phyloP scores from a whole-genome alignment of 1,140 invertebrate genomes.

The Danaus melanippus region DNA sequence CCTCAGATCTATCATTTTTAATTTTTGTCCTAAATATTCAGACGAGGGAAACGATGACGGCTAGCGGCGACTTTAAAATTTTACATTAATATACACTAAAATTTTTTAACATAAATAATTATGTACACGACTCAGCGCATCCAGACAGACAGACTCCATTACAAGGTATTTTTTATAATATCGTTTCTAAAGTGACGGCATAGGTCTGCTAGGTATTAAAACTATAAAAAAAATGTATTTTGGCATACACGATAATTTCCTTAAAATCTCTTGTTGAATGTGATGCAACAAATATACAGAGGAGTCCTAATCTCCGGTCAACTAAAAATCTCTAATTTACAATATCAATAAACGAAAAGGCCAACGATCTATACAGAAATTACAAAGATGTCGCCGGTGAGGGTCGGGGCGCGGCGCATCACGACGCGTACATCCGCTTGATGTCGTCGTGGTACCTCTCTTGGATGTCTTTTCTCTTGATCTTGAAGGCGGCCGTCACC shows the following conservation, averaged over 20 bases:
- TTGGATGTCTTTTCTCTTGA: constrained; percentile 96
- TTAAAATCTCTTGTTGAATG: constrained; percentile 17
- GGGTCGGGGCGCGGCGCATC: constrained; percentile 63
- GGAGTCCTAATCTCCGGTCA: constrained; percentile 7
- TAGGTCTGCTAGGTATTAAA: too few species aligned
- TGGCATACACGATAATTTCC: constrained; percentile 20
- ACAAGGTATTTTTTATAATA: constrained; percentile 3
- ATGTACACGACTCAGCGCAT: constrained; percentile 27
- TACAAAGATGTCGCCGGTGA: background rate
- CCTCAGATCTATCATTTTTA: constrained; percentile 18
- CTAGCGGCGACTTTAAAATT: constrained; percentile 4
- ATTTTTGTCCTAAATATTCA: constrained; percentile 7
- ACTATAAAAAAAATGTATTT: constrained; percentile 1
- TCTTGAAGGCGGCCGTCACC: constrained; percentile 97
- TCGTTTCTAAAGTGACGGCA: background rate
- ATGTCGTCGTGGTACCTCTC: constrained; percentile 93
- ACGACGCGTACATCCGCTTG: constrained; percentile 93
- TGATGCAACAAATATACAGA: constrained; percentile 29
- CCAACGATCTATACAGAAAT: too few species aligned
- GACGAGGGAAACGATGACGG: constrained; percentile 7
- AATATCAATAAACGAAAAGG: background rate
- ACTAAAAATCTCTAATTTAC: constrained; percentile 5
- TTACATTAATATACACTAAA: constrained; percentile 23
- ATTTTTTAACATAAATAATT: constrained; percentile 35
- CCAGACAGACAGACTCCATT: constrained; percentile 5